Evolutionary conservation across 2,888 invertebrate genomes (phyloP), one percentile per base, ranked within the genome.

Genomic region (Drosophila paracracens): DNA sequence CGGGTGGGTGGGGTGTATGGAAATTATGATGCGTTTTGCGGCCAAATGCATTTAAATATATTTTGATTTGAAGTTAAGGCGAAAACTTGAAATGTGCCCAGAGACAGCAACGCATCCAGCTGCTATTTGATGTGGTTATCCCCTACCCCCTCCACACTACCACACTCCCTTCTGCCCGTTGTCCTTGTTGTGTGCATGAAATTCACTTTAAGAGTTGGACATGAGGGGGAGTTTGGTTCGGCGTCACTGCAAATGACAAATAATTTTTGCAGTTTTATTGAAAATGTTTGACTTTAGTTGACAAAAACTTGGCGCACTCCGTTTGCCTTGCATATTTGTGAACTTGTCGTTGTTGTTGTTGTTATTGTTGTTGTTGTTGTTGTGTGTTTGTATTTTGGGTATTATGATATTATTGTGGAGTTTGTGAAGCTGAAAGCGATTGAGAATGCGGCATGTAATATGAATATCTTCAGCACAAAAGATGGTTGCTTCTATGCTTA

Each of bases 231-330:
- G n/a, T 4, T 51, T 38, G 60, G 48, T 25, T 36, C 50, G 21
- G 38, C 29, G 35, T 43, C 58, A 52, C 38, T 50, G 61, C 58
- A 79, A 78, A 86, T 83, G 89, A 89, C 89, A 87, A 87, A 87
- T 89, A 89, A 87, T 87, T 87, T 86, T 76, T 81, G 84, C 72
- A 89, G 86, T 89, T 87, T 86, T 87, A 87, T 87, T 87, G 89
- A 87, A 87, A 87, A 87, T 87, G 87, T 87, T 87, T 82, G 84
- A 86, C 75, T 86, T 88, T 72, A 78, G 66, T 86, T 83, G 76
- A 72, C 54, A 61, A 67, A 61, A 60, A 70, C 65, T 77, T 72
- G 73, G 58, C 27, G 50, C 52, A 38, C 52, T 59, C 4, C 73
- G 38, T 69, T 83, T 71, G 65, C 64, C 68, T 70, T 77, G 43